Conservation (phyloP, 2,888 invertebrate genomes). For the Tolmerus cingulatus region DNA sequence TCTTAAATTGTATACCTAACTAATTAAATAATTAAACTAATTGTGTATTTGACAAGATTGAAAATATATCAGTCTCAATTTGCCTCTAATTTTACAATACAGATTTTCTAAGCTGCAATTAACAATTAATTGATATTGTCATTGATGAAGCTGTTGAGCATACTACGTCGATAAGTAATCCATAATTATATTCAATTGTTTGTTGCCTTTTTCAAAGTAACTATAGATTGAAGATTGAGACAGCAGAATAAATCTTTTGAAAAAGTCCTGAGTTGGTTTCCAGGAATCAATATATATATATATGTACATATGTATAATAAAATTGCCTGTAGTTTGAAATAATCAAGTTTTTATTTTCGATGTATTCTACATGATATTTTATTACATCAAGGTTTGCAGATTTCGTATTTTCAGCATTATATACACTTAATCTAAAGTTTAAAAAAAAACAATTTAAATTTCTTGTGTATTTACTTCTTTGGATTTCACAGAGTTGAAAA, state of each 20-base stretch:
- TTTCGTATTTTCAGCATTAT: too few species aligned
- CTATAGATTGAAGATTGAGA: neutral
- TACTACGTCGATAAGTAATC: neutral
- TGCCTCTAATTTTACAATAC: neutral
- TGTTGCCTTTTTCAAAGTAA: neutral
- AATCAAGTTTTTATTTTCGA: neutral
- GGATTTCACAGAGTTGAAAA: conserved; percentile 45
- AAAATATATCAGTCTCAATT: neutral
- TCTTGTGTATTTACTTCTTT: conserved; percentile 43
- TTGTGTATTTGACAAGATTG: neutral
- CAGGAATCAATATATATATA: too few species aligned
- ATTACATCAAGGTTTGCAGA: too few species aligned
- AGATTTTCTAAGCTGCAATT: neutral
- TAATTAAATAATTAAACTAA: neutral
- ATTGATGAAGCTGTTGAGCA: neutral
- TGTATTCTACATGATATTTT: too few species aligned
- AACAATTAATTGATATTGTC: neutral
- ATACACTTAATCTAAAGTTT: too few species aligned
- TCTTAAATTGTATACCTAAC: neutral
- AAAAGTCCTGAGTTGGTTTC: too few species aligned
- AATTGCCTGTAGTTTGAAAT: neutral
- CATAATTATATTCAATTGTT: neutral
- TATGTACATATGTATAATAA: too few species aligned
- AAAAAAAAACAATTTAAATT: conserved; percentile 3
- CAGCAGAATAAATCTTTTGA: neutral